phyloP scores from a whole-genome alignment of 1,140 invertebrate species.

The Lasioglossum baleicum region DNA sequence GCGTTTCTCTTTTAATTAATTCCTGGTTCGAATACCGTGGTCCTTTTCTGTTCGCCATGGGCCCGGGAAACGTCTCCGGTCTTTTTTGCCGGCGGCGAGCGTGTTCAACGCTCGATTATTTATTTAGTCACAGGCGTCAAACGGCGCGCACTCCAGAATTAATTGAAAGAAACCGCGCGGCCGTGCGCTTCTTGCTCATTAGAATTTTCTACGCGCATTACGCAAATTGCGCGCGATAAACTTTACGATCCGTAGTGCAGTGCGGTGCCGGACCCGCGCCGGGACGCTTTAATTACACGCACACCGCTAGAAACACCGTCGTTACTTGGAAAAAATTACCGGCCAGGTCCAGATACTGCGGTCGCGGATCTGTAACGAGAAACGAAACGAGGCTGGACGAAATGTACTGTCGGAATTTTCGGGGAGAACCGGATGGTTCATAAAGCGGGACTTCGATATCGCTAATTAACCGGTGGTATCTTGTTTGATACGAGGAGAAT shows the following conservation, averaged over 20 bases:
- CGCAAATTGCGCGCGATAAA: constrained; percentile 40
- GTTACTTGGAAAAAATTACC: background rate
- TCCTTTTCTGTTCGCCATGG: background rate
- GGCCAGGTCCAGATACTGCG: background rate
- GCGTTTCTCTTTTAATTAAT: constrained; percentile 26
- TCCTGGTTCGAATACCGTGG: constrained; percentile 5
- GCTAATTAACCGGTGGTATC: no score
- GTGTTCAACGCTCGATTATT: constrained; percentile 24
- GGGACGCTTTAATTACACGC: constrained; percentile 16
- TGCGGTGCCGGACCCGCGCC: no score
- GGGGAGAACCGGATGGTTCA: no score
- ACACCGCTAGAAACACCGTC: constrained; percentile 6
- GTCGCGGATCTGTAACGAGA: background rate
- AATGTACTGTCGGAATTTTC: no score
- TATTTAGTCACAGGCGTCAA: constrained; percentile 17
- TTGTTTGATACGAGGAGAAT: no score
- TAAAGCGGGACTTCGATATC: no score
- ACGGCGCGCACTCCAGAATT: constrained; percentile 10
- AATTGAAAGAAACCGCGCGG: constrained; percentile 33
- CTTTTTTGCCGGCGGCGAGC: background rate
- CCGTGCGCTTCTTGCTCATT: constrained; percentile 1
- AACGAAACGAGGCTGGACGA: background rate
- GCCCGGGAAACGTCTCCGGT: background rate
- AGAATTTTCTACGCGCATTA: constrained; percentile 33
- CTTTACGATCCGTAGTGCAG: constrained; percentile 21